Conservation (phyloP, 2,888 invertebrate genomes). For the Conomelus anceps region DNA sequence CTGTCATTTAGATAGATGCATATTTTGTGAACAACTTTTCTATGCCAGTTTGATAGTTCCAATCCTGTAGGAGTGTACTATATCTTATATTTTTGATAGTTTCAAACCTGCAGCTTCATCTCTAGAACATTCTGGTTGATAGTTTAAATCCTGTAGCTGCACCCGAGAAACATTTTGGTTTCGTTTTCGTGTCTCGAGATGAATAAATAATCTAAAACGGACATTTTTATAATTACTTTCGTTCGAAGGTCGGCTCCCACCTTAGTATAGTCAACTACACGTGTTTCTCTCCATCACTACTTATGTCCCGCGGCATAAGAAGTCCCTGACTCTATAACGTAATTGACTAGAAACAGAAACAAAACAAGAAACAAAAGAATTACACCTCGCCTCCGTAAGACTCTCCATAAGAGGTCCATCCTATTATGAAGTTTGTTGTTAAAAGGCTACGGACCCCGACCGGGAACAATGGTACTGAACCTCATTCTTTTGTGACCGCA, state of each 20-base stretch:
- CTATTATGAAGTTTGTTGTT: not conserved
- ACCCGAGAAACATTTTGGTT: not conserved
- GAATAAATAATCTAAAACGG: not conserved
- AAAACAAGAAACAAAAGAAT: not conserved
- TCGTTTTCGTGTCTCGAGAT: not conserved
- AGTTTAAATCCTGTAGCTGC: not conserved
- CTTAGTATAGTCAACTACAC: not conserved
- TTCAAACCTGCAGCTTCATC: not conserved
- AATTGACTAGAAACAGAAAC: not conserved
- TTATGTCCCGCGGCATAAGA: not conserved
- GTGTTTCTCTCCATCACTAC: not conserved
- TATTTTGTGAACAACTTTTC: not conserved
- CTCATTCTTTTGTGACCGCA: not conserved
- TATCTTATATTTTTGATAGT: not conserved
- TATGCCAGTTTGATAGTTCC: not conserved
- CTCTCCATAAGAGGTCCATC: not conserved
- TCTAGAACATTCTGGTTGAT: not conserved
- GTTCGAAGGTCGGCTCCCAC: not conserved
- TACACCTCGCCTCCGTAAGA: not conserved
- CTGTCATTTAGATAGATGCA: not conserved
- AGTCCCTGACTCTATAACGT: not conserved
- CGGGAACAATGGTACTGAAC: not conserved
- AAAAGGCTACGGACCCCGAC: not conserved
- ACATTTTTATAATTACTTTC: not conserved
- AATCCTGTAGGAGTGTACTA: not conserved